A percentile compares a stretch with the other conserved stretches of the same genome.
Evolutionary conservation across 1,140 invertebrate genomes (phyloP).

Genomic region (Pogonognathellus flavescens): DNA sequence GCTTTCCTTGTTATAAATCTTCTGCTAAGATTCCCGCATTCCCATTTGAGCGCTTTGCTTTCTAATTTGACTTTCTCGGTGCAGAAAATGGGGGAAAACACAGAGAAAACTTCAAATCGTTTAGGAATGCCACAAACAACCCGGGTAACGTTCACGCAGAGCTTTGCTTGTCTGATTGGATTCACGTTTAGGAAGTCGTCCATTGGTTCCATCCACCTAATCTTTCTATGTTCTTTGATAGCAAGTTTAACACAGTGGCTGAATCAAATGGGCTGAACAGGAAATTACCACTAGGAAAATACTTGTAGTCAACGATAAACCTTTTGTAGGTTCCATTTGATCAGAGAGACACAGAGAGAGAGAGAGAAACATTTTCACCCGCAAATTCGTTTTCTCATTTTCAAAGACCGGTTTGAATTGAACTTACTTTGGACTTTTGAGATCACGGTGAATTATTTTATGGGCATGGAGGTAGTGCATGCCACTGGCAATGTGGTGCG

Average conservation of each 20-base stretch:
- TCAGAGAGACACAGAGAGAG: too few species aligned
- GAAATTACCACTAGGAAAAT: conserved; percentile 15
- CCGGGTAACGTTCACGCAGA: background rate
- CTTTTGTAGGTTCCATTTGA: background rate
- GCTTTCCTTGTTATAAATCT: conserved; percentile 35
- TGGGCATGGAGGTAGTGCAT: conserved; percentile 97
- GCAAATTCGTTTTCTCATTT: background rate
- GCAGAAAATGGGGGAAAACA: too few species aligned
- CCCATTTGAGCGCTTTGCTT: background rate
- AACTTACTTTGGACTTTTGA: conserved; percentile 95
- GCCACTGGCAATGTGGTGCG: conserved; percentile 94
- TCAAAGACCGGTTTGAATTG: conserved; percentile 13
- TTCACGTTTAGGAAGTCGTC: background rate
- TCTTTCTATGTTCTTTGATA: background rate
- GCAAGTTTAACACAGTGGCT: background rate
- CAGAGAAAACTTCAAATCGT: too few species aligned
- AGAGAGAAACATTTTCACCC: too few species aligned
- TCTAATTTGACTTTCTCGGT: background rate
- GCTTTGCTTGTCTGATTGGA: conserved; percentile 14
- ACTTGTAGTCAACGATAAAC: conserved; percentile 17
- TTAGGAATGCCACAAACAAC: too few species aligned
- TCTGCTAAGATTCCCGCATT: conserved; percentile 28
- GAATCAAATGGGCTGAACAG: conserved; percentile 33
- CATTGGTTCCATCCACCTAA: background rate
- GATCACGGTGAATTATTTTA: conserved; percentile 97